A percentile compares a stretch with the other conserved stretches of the same genome.
These are phyloP conservation scores for Illadopsis cleaveri DNA, from an alignment of 2,113 vertebrate genomes.

Conservation along the genomic window DNA sequence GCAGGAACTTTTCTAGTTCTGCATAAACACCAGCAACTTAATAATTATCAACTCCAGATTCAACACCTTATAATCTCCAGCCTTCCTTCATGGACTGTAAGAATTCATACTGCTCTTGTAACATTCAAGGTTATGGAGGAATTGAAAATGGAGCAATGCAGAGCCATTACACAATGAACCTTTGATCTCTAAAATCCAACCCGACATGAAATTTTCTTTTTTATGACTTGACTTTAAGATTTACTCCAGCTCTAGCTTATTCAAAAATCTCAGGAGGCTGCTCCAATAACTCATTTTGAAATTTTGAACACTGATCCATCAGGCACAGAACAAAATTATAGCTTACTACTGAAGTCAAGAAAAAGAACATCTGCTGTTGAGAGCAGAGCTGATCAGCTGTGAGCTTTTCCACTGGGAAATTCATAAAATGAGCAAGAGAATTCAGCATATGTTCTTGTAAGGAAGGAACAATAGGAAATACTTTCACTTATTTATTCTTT, in stretches of 20 bases:
- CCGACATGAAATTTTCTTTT: constrained; percentile 15
- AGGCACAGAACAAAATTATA: constrained; percentile 36
- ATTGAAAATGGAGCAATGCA: constrained; percentile 28
- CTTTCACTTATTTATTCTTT: constrained; percentile 31
- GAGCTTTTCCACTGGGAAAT: constrained; percentile 44
- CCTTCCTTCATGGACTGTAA: background rate
- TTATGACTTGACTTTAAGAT: constrained; percentile 41
- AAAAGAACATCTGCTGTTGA: constrained; percentile 63
- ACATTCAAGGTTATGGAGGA: constrained; percentile 7
- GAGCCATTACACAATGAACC: constrained; percentile 21
- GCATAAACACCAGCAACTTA: background rate
- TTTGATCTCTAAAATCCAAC: constrained; percentile 51
- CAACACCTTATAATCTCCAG: constrained; percentile 23
- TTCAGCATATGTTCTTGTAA: constrained; percentile 10
- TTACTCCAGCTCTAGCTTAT: constrained; percentile 45
- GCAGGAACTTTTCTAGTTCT: background rate
- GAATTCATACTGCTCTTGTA: constrained; percentile 5
- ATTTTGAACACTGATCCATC: constrained; percentile 40
- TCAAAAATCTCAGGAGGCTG: constrained; percentile 36
- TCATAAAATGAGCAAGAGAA: constrained; percentile 40
- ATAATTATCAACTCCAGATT: background rate
- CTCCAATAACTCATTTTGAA: constrained; percentile 45
- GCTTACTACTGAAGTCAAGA: constrained; percentile 37
- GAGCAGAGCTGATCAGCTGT: constrained; percentile 35
- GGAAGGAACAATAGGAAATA: constrained; percentile 35